Evolutionary conservation across 2,113 vertebrate species (phyloP), one percentile per base, ranked within the genome.

Genomic region (Rhea americana): DNA sequence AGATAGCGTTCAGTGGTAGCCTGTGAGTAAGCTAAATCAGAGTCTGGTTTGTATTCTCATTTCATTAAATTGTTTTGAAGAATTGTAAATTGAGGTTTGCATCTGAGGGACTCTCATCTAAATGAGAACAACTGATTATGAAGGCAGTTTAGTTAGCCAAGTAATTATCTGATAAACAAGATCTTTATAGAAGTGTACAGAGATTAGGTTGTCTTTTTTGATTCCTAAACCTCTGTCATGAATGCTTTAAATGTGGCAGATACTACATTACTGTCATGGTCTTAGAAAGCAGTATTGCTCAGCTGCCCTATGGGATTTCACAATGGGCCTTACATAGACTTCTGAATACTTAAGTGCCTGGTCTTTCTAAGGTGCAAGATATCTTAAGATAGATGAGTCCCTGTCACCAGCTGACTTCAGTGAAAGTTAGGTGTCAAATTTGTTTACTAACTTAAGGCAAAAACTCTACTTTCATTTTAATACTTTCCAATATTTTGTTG

Each of bases 171-270:
- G 66, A 32, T 86, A 68, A 93, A 59, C 81, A 51, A 56, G 37
- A 77, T 84, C 62, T 58, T 78, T 70, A 9, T 0, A 13, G 71
- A 87, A 90, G 48, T 35, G 51, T 32, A 41, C 67, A 74, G 77
- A 84, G 86, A 85, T 84, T 71, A 72, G 45, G 9, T 16, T 76
- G 70, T 94, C 89, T 90, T 66, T 90, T 87, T 86, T 87, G 89
- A 82, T 93, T 84, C 22, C 43, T 84, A 35, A 74, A 73, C 32
- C 21, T 35, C 68, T 89, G 78, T 91, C 89, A 87, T 73, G 87
- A 93, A 51, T 82, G 78, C 75, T 61, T 93, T 89, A 76, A 76
- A 79, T 61, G 63, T 85, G 91, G 56, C 87, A 89, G 70, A 78
- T 91, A 82, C 81, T 94, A 43, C 43, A 18, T 91, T 94, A 81